phyloP scores from a whole-genome alignment of 2,797 vertebrate species.

The Moxostoma hubbsi region DNA sequence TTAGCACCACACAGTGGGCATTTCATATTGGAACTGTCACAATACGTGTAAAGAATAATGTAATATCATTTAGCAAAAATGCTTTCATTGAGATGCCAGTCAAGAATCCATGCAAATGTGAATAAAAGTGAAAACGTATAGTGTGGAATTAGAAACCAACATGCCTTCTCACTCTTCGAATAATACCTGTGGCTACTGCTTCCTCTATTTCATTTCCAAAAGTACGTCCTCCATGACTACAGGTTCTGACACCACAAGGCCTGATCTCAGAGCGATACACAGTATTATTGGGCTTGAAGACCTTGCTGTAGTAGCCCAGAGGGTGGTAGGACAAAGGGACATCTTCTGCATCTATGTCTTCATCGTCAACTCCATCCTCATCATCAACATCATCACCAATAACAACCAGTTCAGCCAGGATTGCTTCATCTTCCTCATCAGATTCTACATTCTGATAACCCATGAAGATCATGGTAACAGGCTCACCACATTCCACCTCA shows the following conservation, averaged over 20 bases:
- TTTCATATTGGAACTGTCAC: too few species aligned
- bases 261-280: constrained; percentile 72
- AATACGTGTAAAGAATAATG: too few species aligned
- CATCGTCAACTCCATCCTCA: constrained; percentile 63
- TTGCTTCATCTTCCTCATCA: constrained; percentile 80
- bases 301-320: constrained; percentile 79
- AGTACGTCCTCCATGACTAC: constrained; percentile 56
- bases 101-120: too few species aligned
- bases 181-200: constrained; percentile 79
- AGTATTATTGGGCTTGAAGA: constrained; percentile 81
- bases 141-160: constrained; percentile 54
- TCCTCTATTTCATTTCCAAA: constrained; percentile 73
- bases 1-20: too few species aligned
- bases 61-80: too few species aligned
- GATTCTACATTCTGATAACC: constrained; percentile 87
- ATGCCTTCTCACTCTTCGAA: not conserved
- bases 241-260: constrained; percentile 60
- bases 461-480: constrained; percentile 96
- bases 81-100: too few species aligned
- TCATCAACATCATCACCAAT: constrained; percentile 79
- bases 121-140: not conserved
- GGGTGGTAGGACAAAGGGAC: constrained; percentile 81
- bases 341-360: constrained; percentile 65
- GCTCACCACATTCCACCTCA: constrained; percentile 73
- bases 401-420: constrained; percentile 88